phyloP scores from a whole-genome alignment of 2,888 invertebrate genomes.

The Orthonychiurus folsomi region DNA sequence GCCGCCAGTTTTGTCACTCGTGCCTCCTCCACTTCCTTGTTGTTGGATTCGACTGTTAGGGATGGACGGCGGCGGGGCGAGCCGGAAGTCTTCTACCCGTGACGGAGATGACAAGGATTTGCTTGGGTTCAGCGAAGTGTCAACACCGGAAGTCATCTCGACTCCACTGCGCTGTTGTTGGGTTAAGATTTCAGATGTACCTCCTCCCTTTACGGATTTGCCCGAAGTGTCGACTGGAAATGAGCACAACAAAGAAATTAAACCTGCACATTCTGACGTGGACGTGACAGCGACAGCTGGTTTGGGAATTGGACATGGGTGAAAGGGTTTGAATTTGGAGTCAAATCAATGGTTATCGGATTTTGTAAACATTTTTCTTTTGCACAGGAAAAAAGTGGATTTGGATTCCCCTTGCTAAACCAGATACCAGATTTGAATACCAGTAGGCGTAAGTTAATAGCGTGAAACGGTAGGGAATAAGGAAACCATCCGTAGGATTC shows the following conservation, averaged over 20 bases:
- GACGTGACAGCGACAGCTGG: not conserved
- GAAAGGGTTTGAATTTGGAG: not conserved
- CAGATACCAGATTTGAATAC: not conserved
- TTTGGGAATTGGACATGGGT: not conserved
- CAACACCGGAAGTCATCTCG: not conserved
- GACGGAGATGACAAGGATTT: constrained; percentile 12
- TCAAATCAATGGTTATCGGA: not conserved
- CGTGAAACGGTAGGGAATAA: not conserved
- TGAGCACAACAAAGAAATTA: constrained; percentile 2
- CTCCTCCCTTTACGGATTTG: not conserved
- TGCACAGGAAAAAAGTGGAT: not conserved
- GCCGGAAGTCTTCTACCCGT: constrained; percentile 17
- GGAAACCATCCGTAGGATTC: not conserved
- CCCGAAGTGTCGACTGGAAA: not conserved
- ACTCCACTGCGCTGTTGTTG: not conserved
- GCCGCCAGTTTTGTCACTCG: constrained; percentile 8
- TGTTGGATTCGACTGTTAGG: too few relatives aligned
- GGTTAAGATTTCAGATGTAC: not conserved
- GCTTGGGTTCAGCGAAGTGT: not conserved
- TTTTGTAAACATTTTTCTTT: too few relatives aligned
- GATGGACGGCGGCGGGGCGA: constrained; percentile 12
- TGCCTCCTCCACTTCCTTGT: constrained; percentile 13
- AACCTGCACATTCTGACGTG: too few relatives aligned
- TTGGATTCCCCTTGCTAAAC: not conserved
- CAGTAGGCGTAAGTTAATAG: not conserved